Conservation (phyloP, 2,888 invertebrate species). For the Cabera pusaria region DNA sequence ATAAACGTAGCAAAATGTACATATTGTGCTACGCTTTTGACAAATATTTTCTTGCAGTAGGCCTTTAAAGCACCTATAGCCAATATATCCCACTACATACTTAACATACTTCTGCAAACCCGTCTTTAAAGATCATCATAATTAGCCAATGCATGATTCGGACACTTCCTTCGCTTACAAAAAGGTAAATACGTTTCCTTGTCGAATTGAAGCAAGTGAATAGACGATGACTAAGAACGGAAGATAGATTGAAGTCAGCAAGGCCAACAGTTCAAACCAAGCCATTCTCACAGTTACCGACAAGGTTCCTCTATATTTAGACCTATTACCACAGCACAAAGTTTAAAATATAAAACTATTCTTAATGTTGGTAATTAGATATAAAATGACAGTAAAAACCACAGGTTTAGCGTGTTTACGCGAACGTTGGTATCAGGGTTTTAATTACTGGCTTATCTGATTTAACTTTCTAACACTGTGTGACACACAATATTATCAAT, state of each 20-base stretch:
- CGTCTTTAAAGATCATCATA: slow-evolving; percentile 21
- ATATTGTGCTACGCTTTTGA: too few relatives aligned
- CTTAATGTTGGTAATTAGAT: slow-evolving; percentile 33
- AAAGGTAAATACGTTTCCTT: slow-evolving; percentile 35
- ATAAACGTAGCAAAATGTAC: too few relatives aligned
- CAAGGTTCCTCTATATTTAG: slow-evolving; percentile 27
- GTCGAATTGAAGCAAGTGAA: slow-evolving; percentile 48
- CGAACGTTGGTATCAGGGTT: slow-evolving; percentile 20
- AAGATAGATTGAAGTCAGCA: slow-evolving; percentile 38
- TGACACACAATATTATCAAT: too few relatives aligned
- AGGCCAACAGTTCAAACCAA: slow-evolving; percentile 28
- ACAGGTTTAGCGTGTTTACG: slow-evolving; percentile 7
- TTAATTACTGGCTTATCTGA: slow-evolving; percentile 14
- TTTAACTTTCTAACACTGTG: slow-evolving; percentile 19
- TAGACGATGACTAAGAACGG: slow-evolving; percentile 57
- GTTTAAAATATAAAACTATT: slow-evolving; percentile 28
- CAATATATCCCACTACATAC: neutral
- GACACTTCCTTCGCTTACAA: slow-evolving; percentile 16
- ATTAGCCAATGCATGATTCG: slow-evolving; percentile 27
- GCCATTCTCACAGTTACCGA: slow-evolving; percentile 20
- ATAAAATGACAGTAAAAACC: slow-evolving; percentile 30
- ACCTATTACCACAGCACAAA: slow-evolving; percentile 30
- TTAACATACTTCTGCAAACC: too few relatives aligned
- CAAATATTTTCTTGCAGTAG: too few relatives aligned
- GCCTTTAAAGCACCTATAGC: too few relatives aligned